A percentile compares a stretch with the other conserved stretches of the same genome.
phyloP scores from a whole-genome alignment of 2,113 vertebrate species.

The Phocoena phocoena region DNA sequence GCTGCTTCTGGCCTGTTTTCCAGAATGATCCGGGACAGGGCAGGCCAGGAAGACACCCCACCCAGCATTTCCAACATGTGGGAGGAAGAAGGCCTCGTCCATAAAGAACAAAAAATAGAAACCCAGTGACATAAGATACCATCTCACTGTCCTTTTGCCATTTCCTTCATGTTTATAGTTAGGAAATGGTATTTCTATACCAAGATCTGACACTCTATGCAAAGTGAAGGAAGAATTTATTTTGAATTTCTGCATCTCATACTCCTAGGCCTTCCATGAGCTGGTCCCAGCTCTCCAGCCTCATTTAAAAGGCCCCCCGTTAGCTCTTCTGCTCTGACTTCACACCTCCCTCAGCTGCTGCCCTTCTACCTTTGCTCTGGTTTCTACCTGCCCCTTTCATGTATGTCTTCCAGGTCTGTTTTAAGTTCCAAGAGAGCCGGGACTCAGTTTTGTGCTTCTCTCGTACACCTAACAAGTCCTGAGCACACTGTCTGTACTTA shows the following conservation, averaged over 20 bases:
- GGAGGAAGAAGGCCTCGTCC: not conserved
- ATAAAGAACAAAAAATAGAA: slow-evolving; percentile 20
- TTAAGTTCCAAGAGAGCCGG: not conserved
- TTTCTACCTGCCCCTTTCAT: not conserved
- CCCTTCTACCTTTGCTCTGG: not conserved
- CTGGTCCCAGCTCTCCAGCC: not conserved
- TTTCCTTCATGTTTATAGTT: not conserved
- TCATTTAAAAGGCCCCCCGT: not conserved
- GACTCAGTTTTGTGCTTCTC: not conserved
- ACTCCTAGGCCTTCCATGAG: not conserved
- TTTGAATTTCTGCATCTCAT: not conserved
- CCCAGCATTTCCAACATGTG: not conserved
- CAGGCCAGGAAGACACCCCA: not conserved
- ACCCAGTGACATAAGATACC: not conserved
- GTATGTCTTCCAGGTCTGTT: not conserved
- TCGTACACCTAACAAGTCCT: not conserved
- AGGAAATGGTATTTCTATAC: not conserved
- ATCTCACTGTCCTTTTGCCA: not conserved
- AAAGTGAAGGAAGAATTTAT: not conserved
- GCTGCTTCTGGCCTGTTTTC: slow-evolving; percentile 8
- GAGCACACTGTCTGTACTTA: not conserved
- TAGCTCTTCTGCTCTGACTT: not conserved
- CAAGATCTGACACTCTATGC: not conserved
- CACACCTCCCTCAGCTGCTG: fast-evolving
- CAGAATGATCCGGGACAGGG: not conserved